Conservation (phyloP, 2,113 vertebrate species). For the Hippocampus barbouri region DNA sequence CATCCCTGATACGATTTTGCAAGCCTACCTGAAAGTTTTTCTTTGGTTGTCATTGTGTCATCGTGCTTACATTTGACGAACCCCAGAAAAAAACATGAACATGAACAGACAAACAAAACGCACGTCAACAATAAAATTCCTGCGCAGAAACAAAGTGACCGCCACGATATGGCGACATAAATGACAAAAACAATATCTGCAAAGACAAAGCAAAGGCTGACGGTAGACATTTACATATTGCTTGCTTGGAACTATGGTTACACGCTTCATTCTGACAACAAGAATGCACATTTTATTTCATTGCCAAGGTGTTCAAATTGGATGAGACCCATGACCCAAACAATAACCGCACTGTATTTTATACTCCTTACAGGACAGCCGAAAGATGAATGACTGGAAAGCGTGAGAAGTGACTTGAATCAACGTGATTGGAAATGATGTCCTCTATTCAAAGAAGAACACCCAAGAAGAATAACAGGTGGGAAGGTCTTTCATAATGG, state of each 20-base stretch:
- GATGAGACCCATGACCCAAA: neutral
- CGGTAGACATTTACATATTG: too few relatives aligned
- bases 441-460: constrained; percentile 42
- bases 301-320: neutral
- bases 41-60: too few relatives aligned
- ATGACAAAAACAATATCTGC: too few relatives aligned
- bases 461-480: constrained; percentile 53
- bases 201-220: too few relatives aligned
- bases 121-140: too few relatives aligned
- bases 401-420: constrained; percentile 24
- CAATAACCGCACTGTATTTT: neutral
- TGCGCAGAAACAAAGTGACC: too few relatives aligned
- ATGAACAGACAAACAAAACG: too few relatives aligned
- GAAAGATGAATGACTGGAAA: neutral
- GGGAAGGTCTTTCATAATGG: constrained; percentile 62
- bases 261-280: neutral
- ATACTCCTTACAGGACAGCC: neutral
- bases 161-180: too few relatives aligned
- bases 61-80: too few relatives aligned
- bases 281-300: neutral
- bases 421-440: constrained; percentile 46
- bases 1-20: too few relatives aligned
- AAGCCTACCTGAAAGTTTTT: too few relatives aligned
- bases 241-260: neutral
- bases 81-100: too few relatives aligned